These are phyloP conservation scores for Thaumetopoea pityocampa DNA, from an alignment of 1,140 invertebrate species.

Conservation along the genomic window DNA sequence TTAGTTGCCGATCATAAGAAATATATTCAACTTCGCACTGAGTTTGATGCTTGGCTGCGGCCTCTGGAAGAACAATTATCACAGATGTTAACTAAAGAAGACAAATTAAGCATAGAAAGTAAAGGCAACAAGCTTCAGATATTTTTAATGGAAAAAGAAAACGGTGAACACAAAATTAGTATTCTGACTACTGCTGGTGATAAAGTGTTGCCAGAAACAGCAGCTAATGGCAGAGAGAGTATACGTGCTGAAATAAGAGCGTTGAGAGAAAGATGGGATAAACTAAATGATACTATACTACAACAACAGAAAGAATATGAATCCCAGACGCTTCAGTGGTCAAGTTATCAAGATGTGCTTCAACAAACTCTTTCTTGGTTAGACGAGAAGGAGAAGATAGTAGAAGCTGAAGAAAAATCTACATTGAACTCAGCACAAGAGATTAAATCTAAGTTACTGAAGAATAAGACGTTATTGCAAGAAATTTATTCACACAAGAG, in stretches of 20 bases:
- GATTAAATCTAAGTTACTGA: constrained; percentile 89
- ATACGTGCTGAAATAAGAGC: constrained; percentile 88
- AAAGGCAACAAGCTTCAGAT: constrained; percentile 81
- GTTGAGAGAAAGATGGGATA: constrained; percentile 90
- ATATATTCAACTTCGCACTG: constrained; percentile 86
- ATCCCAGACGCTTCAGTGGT: constrained; percentile 88
- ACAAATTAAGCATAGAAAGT: constrained; percentile 75
- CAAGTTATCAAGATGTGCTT: constrained; percentile 89
- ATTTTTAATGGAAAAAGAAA: constrained; percentile 88
- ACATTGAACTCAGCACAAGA: constrained; percentile 86
- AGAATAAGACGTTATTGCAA: constrained; percentile 90
- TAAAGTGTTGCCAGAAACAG: constrained; percentile 92
- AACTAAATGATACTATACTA: constrained; percentile 85
- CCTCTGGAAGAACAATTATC: constrained; percentile 85
- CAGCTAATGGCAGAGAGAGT: constrained; percentile 90
- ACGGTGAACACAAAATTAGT: constrained; percentile 86
- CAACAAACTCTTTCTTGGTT: constrained; percentile 91
- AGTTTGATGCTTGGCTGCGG: constrained; percentile 86
- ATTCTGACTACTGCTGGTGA: constrained; percentile 87
- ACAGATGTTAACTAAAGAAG: constrained; percentile 78
- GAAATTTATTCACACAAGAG: constrained; percentile 94
- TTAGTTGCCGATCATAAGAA: constrained; percentile 90
- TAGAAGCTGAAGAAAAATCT: constrained; percentile 82
- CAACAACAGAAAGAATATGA: constrained; percentile 91
- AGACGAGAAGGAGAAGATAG: constrained; percentile 88